phyloP scores from a whole-genome alignment of 2,113 vertebrate genomes.

The Pteronura brasiliensis region DNA sequence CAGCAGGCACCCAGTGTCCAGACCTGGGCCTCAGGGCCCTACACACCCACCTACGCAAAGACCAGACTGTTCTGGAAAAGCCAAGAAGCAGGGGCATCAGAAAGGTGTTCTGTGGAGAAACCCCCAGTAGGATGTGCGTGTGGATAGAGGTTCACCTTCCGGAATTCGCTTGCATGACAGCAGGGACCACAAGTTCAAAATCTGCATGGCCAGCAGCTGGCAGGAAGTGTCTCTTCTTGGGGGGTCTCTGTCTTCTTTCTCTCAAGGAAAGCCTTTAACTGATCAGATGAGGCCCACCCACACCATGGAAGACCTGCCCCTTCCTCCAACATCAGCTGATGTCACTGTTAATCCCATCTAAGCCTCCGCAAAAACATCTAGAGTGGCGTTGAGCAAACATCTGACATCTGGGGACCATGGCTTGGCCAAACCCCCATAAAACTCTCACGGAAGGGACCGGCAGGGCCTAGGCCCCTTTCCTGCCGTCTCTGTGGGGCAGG shows the following conservation, averaged over 20 bases:
- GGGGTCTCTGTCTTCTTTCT: background rate
- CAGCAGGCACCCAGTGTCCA: background rate
- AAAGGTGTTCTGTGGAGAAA: background rate
- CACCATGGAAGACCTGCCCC: background rate
- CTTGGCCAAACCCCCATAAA: fast-evolving
- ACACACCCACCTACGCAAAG: too few species aligned
- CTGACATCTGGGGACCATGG: background rate
- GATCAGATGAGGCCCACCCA: background rate
- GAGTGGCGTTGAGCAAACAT: background rate
- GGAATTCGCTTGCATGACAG: background rate
- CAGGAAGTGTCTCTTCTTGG: background rate
- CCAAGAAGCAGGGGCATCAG: too few species aligned
- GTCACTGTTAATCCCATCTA: too few species aligned
- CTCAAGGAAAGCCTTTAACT: background rate
- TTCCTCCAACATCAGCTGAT: too few species aligned
- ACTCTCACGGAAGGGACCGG: background rate
- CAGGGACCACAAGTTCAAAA: background rate
- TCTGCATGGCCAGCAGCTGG: background rate
- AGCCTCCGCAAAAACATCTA: background rate
- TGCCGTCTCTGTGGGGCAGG: background rate
- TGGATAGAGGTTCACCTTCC: background rate
- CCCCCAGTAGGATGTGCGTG: fast-evolving
- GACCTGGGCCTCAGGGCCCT: background rate
- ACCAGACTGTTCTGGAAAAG: background rate
- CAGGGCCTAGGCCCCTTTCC: background rate